Percentiles rank a stretch among this genome's conserved stretches.
Conservation (phyloP, 2,797 vertebrate genomes). For the Lycodopsis pacificus region DNA sequence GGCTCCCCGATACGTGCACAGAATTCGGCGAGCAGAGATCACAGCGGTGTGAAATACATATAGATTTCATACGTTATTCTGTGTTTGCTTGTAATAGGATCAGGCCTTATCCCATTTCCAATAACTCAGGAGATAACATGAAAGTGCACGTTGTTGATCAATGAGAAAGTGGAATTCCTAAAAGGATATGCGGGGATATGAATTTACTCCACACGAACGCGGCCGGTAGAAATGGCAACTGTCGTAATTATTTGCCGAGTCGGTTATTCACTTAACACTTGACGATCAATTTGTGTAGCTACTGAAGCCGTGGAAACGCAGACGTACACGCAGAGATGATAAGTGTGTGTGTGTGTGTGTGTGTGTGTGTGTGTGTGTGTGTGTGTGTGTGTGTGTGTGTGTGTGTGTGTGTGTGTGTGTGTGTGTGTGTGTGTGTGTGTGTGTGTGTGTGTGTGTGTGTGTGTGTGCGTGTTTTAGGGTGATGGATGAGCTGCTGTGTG, state of each 20-base stretch:
- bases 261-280: slow-evolving; percentile 47
- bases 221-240: slow-evolving; percentile 35
- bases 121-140: slow-evolving; percentile 72
- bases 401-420: not conserved
- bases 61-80: slow-evolving; percentile 80
- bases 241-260: slow-evolving; percentile 50
- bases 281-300: slow-evolving; percentile 59
- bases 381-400: slow-evolving; percentile 59
- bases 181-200: slow-evolving; percentile 28
- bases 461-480: slow-evolving; percentile 61
- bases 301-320: slow-evolving; percentile 20
- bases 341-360: slow-evolving; percentile 12
- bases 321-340: slow-evolving; percentile 27
- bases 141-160: slow-evolving; percentile 71
- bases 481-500: slow-evolving; percentile 72
- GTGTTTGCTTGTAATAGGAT: slow-evolving; percentile 77
- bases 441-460: slow-evolving; percentile 1
- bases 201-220: slow-evolving; percentile 59
- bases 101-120: slow-evolving; percentile 76
- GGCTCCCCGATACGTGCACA: slow-evolving; percentile 73
- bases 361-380: not conserved
- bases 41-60: slow-evolving; percentile 78
- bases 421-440: slow-evolving; percentile 6
- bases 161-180: slow-evolving; percentile 58
- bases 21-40: slow-evolving; percentile 78